Percentiles rank a stretch among this genome's conserved stretches.
Evolutionary conservation across 2,797 vertebrate species (phyloP).

Genomic region (Borostomias antarcticus): DNA sequence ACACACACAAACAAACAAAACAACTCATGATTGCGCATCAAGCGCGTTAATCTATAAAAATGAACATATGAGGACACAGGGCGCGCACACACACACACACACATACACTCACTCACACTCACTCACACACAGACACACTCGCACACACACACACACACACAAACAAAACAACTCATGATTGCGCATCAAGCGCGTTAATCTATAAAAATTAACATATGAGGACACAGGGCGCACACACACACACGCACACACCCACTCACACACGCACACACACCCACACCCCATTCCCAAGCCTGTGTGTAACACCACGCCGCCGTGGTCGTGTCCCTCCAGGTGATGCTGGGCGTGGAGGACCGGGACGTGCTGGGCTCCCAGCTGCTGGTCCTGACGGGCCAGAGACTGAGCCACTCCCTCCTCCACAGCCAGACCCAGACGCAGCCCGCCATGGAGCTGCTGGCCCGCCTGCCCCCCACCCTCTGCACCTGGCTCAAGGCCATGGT

Average conservation of each 20-base stretch:
- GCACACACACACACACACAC: no score
- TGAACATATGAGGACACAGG: no score
- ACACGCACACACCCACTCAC: not conserved
- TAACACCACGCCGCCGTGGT: not conserved
- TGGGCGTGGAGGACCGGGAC: conserved; percentile 92
- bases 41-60: no score
- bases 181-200: no score
- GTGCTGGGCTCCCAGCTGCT: conserved; percentile 95
- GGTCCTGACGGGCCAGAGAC: conserved; percentile 89
- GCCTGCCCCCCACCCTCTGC: conserved; percentile 92
- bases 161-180: no score
- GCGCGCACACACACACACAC: not conserved
- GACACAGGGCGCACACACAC: no score
- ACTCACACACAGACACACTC: no score
- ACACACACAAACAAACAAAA: no score
- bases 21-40: no score
- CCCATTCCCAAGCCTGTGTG: not conserved
- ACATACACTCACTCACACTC: no score
- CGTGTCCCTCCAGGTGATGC: conserved; percentile 77
- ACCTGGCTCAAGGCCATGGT: conserved; percentile 99
- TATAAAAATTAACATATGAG: no score
- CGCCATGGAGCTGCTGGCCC: conserved; percentile 90
- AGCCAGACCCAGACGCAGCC: conserved; percentile 82
- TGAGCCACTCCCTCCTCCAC: conserved; percentile 87
- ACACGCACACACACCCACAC: not conserved